Evolutionary conservation across 2,888 invertebrate species (phyloP).

Genomic region (Nasonia oneida): DNA sequence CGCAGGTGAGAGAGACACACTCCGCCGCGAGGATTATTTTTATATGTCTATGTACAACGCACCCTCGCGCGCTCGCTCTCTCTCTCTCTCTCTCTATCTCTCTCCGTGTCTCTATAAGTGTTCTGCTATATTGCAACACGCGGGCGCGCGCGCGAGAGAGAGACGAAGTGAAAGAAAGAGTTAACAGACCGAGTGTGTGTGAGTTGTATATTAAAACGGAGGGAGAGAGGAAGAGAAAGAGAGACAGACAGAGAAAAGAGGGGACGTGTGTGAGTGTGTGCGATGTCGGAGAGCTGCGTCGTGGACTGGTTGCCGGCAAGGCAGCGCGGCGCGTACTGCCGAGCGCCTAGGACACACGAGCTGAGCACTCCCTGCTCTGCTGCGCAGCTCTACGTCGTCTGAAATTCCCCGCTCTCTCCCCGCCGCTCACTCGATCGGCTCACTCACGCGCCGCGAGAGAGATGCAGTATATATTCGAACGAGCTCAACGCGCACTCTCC

Average conservation of each 20-base stretch:
- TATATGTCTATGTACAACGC: background rate
- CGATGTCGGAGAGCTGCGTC: background rate
- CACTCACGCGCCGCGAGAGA: background rate
- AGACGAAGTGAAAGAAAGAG: background rate
- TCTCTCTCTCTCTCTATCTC: background rate
- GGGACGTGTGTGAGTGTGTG: background rate
- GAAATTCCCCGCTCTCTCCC: background rate
- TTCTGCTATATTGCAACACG: background rate
- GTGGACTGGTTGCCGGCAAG: conserved; percentile 38
- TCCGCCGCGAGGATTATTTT: background rate
- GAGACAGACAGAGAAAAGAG: background rate
- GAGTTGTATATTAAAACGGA: background rate
- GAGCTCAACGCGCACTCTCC: background rate
- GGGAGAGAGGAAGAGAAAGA: conserved; percentile 9
- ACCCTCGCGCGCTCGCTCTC: background rate
- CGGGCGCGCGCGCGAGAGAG: background rate
- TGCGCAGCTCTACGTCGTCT: conserved; percentile 4
- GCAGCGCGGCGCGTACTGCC: conserved; percentile 60
- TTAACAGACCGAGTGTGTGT: background rate
- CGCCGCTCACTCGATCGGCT: background rate
- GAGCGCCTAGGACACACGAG: background rate
- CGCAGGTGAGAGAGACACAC: background rate
- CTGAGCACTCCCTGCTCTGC: conserved; percentile 13
- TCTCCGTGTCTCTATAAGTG: background rate
- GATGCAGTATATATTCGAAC: background rate